Evolutionary conservation across 2,797 vertebrate genomes (phyloP).

Genomic region (Platalea minor): DNA sequence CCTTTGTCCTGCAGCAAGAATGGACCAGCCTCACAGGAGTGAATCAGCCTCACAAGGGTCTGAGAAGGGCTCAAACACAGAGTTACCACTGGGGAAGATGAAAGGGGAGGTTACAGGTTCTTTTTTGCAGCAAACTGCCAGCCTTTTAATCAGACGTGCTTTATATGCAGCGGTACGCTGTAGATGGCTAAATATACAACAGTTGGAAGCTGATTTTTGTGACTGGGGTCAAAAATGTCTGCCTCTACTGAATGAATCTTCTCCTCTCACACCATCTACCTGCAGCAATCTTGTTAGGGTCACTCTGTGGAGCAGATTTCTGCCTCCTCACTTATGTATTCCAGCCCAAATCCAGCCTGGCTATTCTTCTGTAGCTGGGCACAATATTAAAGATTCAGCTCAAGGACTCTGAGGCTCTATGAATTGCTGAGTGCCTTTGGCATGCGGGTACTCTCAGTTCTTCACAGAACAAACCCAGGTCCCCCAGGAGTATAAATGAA

Average conservation of each 20-base stretch:
- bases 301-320: background rate
- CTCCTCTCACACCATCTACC: background rate
- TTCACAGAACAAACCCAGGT: background rate
- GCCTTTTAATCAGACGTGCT: background rate
- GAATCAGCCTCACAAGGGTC: accelerated
- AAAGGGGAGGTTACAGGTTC: background rate
- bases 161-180: background rate
- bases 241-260: background rate
- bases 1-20: background rate
- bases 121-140: background rate
- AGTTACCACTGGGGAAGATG: background rate
- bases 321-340: background rate
- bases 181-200: background rate
- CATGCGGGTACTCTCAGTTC: background rate
- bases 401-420: background rate
- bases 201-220: background rate
- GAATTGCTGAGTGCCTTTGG: background rate
- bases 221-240: background rate
- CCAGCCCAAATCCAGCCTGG: background rate
- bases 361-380: background rate
- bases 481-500: background rate
- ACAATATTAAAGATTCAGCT: constrained; percentile 6
- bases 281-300: background rate
- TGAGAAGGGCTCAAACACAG: background rate
- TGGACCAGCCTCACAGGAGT: accelerated